A percentile compares a stretch with the other conserved stretches of the same genome.
phyloP scores from a whole-genome alignment of 2,797 vertebrate genomes.

The Anguilla megastoma region DNA sequence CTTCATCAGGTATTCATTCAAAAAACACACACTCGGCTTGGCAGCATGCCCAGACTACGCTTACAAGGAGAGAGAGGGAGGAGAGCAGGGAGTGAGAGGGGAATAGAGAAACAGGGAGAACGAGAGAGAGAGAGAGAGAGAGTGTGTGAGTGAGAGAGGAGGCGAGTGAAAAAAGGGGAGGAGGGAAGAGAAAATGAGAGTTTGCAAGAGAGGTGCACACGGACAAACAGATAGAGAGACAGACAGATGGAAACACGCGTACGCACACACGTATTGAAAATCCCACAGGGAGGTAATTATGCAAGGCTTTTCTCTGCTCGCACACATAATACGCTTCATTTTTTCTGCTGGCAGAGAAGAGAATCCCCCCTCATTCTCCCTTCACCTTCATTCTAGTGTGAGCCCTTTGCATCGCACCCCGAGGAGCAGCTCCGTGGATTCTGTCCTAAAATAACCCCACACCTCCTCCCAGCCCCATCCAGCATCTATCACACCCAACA shows the following conservation, averaged over 20 bases:
- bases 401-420: background rate
- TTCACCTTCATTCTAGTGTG: constrained; percentile 16
- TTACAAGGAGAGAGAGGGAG: constrained; percentile 53
- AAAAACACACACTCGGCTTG: constrained; percentile 79
- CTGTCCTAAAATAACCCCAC: constrained; percentile 31
- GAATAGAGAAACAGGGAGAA: background rate
- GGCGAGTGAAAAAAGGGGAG: constrained; percentile 11
- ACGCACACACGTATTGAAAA: constrained; percentile 40
- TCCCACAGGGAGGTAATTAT: constrained; percentile 40
- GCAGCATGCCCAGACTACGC: constrained; percentile 76
- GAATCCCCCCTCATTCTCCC: constrained; percentile 49
- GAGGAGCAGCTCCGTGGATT: background rate
- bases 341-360: constrained; percentile 38
- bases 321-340: constrained; percentile 43
- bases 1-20: constrained; percentile 95
- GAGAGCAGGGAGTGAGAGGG: constrained; percentile 39
- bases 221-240: background rate
- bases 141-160: background rate
- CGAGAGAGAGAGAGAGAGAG: background rate
- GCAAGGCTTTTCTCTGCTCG: constrained; percentile 53
- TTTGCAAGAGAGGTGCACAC: background rate
- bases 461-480: constrained; percentile 19
- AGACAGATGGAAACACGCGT: constrained; percentile 43
- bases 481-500: constrained; percentile 46
- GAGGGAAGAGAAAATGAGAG: background rate